Base-by-base conservation (phyloP, 2,888 invertebrate genomes). In the Idaea aversata region DNA sequence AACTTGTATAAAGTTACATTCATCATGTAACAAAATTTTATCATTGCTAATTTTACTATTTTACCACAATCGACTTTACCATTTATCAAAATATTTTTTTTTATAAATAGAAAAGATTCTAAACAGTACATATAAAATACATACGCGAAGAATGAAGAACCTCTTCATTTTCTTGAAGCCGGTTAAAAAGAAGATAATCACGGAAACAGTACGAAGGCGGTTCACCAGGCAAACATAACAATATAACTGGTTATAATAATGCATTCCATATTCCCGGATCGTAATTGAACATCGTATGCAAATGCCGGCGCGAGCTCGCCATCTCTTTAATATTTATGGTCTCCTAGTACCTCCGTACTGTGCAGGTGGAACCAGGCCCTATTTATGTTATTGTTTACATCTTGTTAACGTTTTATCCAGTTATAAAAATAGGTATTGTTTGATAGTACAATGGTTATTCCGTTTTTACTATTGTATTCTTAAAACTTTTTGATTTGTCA, bases 271-370 rank as follows among this genome's bases (percentile, higher is more conserved):
- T 88, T 88, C 88, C 83, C 79, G 81, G 82, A 78, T 80, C 83
- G 87, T 90, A 91, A 91, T 91, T 89, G 89, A 90, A 88, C 88
- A 88, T 85, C 85, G 84, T 86, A 90, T 89, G 90, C 85, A 88
- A 89, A 90, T 86, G 84, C 74, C 82, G 79, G 83, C 70, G 81
- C 84, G 84, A 83, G 87, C 81, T 78, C 80, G 82, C 84, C 83
- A 81, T 85, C 88, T 90, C 86, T 82, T 88, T 82, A 85, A 87
- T 90, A 90, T 88, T 88, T 88, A 90, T 89, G 79, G 74, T 75
- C 71, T 71, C 86, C 84, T 86, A 75, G 88, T 88, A 87, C 83
- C 78, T 80, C 78, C 74, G 71, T 77, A 67, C 68, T 77, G 78
- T 84, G 68, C 90, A 88, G 89, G 88, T 88, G 89, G 84, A 80